Evolutionary conservation across 1,140 invertebrate genomes (phyloP).

Genomic region (Apis mellifera): Amel_HAv3.1 CM009934.2:3866501-3867000

Average conservation of each 20-base stretch:
- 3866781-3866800: conserved; percentile 16
- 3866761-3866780: conserved; percentile 31
- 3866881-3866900: too few species aligned
- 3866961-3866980: neutral
- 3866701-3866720: conserved; percentile 76
- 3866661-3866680: conserved; percentile 78
- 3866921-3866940: too few species aligned
- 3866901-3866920: too few species aligned
- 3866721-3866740: conserved; percentile 78
- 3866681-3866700: conserved; percentile 76
- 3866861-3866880: too few species aligned
- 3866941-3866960: too few species aligned
- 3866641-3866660: conserved; percentile 71
- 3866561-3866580: conserved; percentile 69
- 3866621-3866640: conserved; percentile 68
- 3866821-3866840: too few species aligned
- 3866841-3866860: too few species aligned
- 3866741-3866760: too few species aligned
- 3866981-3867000: conserved; percentile 2
- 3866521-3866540: conserved; percentile 28
- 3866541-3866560: conserved; percentile 4
- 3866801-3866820: neutral
- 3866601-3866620: conserved; percentile 49
- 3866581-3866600: conserved; percentile 73
- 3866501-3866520: conserved; percentile 1